Evolutionary conservation across 2,113 vertebrate species (phyloP), one percentile per base, ranked within the genome.

Genomic region (Calonectris borealis): DNA sequence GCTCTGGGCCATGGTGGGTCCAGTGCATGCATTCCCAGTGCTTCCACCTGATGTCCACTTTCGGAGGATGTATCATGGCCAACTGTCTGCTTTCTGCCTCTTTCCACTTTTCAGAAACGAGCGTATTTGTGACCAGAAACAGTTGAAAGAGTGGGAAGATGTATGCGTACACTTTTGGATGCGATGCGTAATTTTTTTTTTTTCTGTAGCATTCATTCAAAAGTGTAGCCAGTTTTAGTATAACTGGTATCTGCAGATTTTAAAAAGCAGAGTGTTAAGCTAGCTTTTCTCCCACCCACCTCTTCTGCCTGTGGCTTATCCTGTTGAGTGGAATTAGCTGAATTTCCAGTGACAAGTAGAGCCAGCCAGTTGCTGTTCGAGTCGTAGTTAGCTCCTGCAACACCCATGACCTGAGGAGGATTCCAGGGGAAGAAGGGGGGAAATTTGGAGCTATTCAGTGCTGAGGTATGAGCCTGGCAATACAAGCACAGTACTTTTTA

Each of bases 241-340:
- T 51, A 78, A 71, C 16, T 32, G 29, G 10, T 31, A 38, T 85
- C 18, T 32, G 80, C 49, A 70, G 76, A 34, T 60, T 40, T 71
- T n/a, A 18, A 38, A 65, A 40, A 83, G 83, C 60, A 66, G 75
- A 31, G 79, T 72, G 75, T 64, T 88, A 94, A 97, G 86, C 95
- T 93, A 46, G 76, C 42, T 60, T 73, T 90, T 64, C 84, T 78
- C 24, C 84, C 66, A 19, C 88, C 52, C 57, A 64, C 73, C 44
- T 83, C 27, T 85, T 48, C 44, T 92, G 85, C 83, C 72, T 88
- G 65, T 79, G 86, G 96, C 95, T 98, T 98, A 98, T 93, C 97
- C 85, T 54, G n/a, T 68, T 96, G 80, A 98, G 90, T 70, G 78
- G 97, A 94, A 98, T 98, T 98, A 98, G 71, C 92, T 61, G 69